Evolutionary conservation across 2,113 vertebrate species (phyloP).

Genomic region (Ailuropoda melanoleuca): DNA sequence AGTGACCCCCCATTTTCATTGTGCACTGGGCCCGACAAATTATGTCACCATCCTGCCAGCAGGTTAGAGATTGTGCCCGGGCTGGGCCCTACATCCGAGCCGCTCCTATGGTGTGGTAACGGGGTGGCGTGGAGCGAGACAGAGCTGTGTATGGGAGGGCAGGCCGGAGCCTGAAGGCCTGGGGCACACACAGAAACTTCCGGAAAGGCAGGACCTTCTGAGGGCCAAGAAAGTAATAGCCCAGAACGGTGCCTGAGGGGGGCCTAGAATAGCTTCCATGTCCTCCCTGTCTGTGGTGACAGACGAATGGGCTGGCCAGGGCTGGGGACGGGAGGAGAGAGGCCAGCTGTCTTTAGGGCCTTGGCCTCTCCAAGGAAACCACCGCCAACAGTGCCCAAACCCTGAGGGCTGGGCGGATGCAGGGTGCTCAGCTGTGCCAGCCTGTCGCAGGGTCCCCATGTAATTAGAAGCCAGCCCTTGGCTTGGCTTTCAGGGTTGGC

Average conservation of each 20-base stretch:
- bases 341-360: neutral
- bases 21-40: neutral
- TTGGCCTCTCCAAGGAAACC: neutral
- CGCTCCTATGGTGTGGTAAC: accelerated
- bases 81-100: neutral
- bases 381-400: neutral
- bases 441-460: neutral
- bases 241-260: neutral
- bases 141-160: accelerated
- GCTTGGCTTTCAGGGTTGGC: neutral
- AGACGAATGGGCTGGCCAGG: neutral
- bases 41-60: accelerated
- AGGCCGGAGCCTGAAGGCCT: accelerated
- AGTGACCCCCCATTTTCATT: neutral
- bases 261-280: no score
- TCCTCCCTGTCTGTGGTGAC: neutral
- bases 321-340: neutral
- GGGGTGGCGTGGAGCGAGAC: accelerated
- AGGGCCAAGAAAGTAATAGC: neutral
- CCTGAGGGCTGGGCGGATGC: neutral
- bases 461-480: neutral
- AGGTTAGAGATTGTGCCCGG: neutral
- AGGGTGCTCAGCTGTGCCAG: accelerated
- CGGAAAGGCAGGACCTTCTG: neutral
- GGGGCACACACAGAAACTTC: accelerated